A percentile compares a stretch with the other conserved stretches of the same genome.
Conservation (phyloP, 2,797 vertebrate genomes). For the Manis crassicaudata region DNA sequence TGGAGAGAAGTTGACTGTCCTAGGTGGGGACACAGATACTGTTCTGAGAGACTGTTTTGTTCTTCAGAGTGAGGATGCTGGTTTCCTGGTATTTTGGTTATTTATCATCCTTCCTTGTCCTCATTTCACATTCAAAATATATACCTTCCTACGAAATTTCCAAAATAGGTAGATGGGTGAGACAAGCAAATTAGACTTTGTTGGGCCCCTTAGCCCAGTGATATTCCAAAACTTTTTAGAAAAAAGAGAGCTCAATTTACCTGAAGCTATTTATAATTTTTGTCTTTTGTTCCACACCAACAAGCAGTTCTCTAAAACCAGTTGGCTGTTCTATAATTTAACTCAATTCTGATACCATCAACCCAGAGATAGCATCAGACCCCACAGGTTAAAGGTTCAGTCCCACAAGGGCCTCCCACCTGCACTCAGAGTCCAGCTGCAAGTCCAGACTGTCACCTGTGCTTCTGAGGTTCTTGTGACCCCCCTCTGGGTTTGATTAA, state of each 20-base stretch:
- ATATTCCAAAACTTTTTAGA: no score
- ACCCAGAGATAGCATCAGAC: neutral
- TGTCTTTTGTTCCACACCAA: no score
- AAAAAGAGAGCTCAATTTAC: no score
- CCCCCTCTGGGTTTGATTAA: neutral
- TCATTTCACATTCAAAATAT: neutral
- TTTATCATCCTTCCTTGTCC: neutral
- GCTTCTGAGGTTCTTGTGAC: neutral
- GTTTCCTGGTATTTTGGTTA: neutral
- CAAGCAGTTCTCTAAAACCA: neutral
- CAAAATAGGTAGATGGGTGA: neutral
- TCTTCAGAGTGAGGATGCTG: neutral
- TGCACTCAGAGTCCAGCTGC: neutral
- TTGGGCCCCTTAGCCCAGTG: no score
- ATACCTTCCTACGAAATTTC: neutral
- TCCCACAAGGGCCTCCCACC: fast-evolving
- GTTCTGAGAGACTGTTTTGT: neutral
- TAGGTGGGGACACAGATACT: neutral
- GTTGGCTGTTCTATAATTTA: neutral
- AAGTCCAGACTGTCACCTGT: neutral
- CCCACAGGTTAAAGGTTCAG: neutral
- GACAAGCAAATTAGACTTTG: neutral
- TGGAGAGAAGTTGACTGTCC: neutral
- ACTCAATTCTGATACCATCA: neutral
- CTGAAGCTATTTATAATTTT: no score